Evolutionary conservation across 2,113 vertebrate genomes (phyloP).

Genomic region (Cacatua alba): DNA sequence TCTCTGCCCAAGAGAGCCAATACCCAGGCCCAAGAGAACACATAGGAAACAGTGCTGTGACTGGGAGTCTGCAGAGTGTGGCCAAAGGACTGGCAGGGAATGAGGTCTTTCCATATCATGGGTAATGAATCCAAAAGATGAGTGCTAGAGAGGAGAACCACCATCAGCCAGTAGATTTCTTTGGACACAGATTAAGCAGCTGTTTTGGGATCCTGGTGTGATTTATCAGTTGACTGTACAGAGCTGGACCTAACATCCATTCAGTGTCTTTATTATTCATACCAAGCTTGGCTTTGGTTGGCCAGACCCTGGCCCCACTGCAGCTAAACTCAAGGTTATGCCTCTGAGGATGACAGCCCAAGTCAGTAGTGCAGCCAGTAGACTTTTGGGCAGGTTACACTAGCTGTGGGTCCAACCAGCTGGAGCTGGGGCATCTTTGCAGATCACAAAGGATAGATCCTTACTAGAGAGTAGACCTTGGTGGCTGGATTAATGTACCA

Average conservation of each 20-base stretch:
- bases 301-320: background rate
- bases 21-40: background rate
- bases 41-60: background rate
- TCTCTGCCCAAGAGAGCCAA: background rate
- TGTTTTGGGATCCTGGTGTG: background rate
- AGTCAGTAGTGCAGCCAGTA: background rate
- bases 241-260: background rate
- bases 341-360: background rate
- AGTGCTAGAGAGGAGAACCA: background rate
- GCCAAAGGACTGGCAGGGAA: background rate
- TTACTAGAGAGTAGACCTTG: background rate
- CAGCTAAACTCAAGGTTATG: background rate
- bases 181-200: background rate
- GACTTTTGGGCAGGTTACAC: background rate
- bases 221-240: background rate
- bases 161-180: background rate
- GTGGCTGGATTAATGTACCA: background rate
- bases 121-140: background rate
- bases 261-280: background rate
- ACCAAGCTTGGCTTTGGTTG: background rate
- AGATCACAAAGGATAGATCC: background rate
- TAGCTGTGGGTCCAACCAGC: background rate
- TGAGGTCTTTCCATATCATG: background rate
- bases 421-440: background rate
- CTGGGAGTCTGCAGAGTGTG: no score